These are phyloP conservation scores for Dipodomys spectabilis DNA, from an alignment of 2,113 vertebrate species.

Conservation along the genomic window DNA sequence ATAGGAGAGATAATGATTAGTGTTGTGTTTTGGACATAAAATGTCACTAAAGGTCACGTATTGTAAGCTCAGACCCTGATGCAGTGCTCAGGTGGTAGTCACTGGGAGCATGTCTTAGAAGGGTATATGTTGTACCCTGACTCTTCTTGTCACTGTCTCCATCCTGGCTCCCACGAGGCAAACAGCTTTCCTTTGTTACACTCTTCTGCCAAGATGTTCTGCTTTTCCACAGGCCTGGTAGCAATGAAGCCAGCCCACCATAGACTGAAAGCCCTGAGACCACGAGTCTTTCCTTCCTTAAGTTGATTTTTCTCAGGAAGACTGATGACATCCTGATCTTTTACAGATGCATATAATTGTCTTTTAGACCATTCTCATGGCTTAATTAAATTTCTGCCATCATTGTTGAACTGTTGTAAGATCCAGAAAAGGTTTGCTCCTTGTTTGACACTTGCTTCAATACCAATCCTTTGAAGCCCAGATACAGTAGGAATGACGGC, in stretches of 20 bases:
- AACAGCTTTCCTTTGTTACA: neutral
- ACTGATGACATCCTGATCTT: neutral
- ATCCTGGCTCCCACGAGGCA: neutral
- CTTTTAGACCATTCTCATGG: neutral
- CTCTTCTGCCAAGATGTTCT: neutral
- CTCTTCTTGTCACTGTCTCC: neutral
- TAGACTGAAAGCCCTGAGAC: neutral
- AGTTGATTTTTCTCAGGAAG: neutral
- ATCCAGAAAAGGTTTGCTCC: neutral
- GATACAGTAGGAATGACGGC: neutral
- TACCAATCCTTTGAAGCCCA: neutral
- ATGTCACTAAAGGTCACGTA: neutral
- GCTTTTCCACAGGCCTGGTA: neutral
- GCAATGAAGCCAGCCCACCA: neutral
- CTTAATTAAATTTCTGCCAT: conserved; percentile 11
- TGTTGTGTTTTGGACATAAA: neutral
- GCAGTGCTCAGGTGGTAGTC: neutral
- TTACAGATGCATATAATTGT: neutral
- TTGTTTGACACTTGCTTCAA: neutral
- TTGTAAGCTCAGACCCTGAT: neutral
- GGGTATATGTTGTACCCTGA: neutral
- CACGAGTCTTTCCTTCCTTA: neutral
- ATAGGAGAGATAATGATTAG: neutral
- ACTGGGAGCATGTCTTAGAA: neutral
- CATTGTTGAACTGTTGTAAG: neutral